Evolutionary conservation across 2,797 vertebrate species (phyloP).

Genomic region (Psittacula derbiana): DNA sequence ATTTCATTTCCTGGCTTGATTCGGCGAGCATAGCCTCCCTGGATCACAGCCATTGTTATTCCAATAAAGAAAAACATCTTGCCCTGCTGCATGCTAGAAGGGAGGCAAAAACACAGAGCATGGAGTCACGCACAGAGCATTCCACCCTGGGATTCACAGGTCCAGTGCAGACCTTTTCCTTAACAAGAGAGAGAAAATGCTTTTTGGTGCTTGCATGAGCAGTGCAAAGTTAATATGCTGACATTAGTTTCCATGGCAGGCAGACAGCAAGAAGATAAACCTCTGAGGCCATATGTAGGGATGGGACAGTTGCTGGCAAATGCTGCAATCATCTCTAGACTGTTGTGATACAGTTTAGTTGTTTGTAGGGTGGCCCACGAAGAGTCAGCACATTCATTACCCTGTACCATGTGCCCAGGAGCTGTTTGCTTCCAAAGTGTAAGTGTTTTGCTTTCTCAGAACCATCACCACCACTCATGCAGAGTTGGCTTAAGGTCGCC

Average conservation of each 20-base stretch:
- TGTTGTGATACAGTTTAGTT: not conserved
- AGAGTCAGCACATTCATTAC: not conserved
- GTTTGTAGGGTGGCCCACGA: not conserved
- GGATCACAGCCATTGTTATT: slow-evolving; percentile 92
- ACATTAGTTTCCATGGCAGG: not conserved
- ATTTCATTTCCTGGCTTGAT: slow-evolving; percentile 89
- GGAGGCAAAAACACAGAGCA: not conserved
- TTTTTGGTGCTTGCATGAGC: not conserved
- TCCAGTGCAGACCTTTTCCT: not conserved
- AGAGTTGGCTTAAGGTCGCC: not conserved
- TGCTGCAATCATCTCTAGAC: not conserved
- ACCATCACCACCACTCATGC: not conserved
- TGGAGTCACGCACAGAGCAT: not conserved
- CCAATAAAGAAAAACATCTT: slow-evolving; percentile 99
- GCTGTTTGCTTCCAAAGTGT: not conserved
- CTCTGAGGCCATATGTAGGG: accelerated
- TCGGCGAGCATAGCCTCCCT: slow-evolving; percentile 91
- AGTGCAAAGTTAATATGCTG: not conserved
- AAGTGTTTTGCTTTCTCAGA: not conserved
- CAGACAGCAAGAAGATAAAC: not conserved
- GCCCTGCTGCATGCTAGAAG: slow-evolving; percentile 92
- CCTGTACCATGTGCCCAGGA: not conserved
- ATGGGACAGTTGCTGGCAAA: not conserved
- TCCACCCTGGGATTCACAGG: not conserved
- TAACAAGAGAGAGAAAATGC: not conserved